These are phyloP conservation scores for Zoroaster sp. DNA, from an alignment of 53 echinoderm and acorn worm genomes.

Conservation along the genomic window DNA sequence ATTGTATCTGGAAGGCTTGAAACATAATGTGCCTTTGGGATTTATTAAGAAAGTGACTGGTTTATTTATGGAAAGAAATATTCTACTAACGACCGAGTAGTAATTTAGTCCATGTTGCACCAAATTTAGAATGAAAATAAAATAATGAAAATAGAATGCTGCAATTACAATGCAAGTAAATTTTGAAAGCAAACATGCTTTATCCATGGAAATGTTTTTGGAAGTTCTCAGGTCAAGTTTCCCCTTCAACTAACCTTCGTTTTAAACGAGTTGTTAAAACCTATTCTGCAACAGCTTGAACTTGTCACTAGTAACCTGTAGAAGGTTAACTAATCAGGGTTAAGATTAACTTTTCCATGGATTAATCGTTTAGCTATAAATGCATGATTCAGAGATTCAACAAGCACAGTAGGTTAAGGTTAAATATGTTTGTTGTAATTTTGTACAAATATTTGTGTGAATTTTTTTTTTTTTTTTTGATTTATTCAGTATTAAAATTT, in stretches of 20 bases:
- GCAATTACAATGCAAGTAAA: constrained; percentile 54
- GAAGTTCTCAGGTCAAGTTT: neutral
- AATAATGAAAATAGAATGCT: neutral
- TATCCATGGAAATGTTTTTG: neutral
- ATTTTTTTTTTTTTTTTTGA: too few relatives aligned
- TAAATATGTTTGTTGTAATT: neutral
- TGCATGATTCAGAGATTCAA: neutral
- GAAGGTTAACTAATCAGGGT: neutral
- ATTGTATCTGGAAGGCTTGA: too few relatives aligned
- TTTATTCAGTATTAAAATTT: neutral
- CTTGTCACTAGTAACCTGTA: neutral
- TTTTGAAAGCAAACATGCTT: neutral
- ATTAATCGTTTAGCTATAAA: neutral
- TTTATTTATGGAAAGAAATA: too few relatives aligned
- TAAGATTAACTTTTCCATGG: neutral
- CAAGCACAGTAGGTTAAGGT: neutral
- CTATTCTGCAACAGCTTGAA: too few relatives aligned
- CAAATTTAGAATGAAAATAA: neutral
- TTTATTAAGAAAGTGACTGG: too few relatives aligned
- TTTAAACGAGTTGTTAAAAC: neutral
- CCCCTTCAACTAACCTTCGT: neutral
- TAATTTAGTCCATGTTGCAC: neutral
- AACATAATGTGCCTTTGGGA: too few relatives aligned
- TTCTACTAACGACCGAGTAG: too few relatives aligned
- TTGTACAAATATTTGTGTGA: neutral